A percentile compares a stretch with the other conserved stretches of the same genome.
These are phyloP conservation scores for Bursaphelenchus mucronatus DNA, from an alignment of 1,140 invertebrate species.

Conservation along the genomic window DNA sequence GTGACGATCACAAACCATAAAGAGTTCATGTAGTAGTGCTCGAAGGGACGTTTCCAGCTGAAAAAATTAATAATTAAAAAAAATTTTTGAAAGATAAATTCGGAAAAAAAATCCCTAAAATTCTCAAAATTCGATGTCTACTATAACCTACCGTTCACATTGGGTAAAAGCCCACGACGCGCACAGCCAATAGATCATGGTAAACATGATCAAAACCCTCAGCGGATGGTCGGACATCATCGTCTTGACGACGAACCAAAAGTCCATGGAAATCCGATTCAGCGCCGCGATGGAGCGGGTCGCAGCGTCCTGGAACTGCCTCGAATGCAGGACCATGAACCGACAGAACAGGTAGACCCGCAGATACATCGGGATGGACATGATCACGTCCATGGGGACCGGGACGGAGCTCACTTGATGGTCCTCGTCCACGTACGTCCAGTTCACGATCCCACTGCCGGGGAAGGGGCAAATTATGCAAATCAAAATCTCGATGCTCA, in stretches of 20 bases:
- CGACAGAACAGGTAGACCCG: conserved; percentile 97
- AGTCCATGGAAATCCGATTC: conserved; percentile 60
- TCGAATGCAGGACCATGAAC: conserved; percentile 97
- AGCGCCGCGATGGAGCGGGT: conserved; percentile 58
- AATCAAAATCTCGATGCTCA: conserved; percentile 50
- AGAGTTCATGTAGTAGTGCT: conserved; percentile 65
- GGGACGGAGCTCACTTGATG: conserved; percentile 44
- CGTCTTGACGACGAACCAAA: conserved; percentile 60
- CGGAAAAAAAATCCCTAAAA: neutral
- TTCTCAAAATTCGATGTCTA: conserved; percentile 4
- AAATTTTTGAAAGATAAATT: conserved; percentile 6
- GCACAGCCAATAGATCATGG: conserved; percentile 59
- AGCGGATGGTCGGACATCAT: conserved; percentile 60
- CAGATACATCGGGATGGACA: conserved; percentile 98
- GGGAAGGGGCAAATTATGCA: conserved; percentile 60
- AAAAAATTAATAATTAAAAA: too few species aligned
- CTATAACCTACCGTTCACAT: conserved; percentile 44
- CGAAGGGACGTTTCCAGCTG: conserved; percentile 45
- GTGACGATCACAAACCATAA: conserved; percentile 65
- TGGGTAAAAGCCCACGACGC: conserved; percentile 61
- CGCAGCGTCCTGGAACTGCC: conserved; percentile 72
- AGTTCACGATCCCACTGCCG: conserved; percentile 53
- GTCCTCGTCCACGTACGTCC: conserved; percentile 52
- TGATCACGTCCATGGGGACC: conserved; percentile 74
- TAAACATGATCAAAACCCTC: conserved; percentile 57